Evolutionary conservation across 2,888 invertebrate genomes (phyloP).

Genomic region (Perithous albicinctus): DNA sequence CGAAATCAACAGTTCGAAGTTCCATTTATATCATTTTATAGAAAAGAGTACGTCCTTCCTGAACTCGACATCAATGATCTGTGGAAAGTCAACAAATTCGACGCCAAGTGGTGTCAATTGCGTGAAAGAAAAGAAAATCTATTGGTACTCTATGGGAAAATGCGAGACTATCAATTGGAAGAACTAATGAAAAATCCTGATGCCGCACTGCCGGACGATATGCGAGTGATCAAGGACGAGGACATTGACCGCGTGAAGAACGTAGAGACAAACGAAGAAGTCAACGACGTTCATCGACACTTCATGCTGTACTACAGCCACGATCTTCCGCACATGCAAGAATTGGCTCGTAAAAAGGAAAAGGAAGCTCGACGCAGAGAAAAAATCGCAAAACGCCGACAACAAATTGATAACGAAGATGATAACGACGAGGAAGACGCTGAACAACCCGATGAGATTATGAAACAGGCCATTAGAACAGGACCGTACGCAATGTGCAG

Average conservation of each 20-base stretch:
- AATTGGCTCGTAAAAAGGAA: constrained; percentile 88
- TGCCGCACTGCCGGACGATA: constrained; percentile 92
- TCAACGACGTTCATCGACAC: constrained; percentile 96
- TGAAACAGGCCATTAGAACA: constrained; percentile 93
- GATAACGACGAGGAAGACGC: constrained; percentile 86
- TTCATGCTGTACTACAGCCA: constrained; percentile 95
- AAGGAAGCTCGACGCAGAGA: background rate
- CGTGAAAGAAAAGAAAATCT: constrained; percentile 92
- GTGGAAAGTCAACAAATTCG: constrained; percentile 97
- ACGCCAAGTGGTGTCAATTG: constrained; percentile 97
- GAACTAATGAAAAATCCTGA: constrained; percentile 86
- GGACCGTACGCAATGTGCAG: constrained; percentile 95
- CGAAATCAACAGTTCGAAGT: constrained; percentile 97
- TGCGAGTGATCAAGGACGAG: constrained; percentile 92
- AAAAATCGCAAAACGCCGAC: constrained; percentile 84
- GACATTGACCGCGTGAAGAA: constrained; percentile 91
- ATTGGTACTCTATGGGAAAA: constrained; percentile 92
- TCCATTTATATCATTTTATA: constrained; percentile 98
- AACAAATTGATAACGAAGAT: constrained; percentile 87
- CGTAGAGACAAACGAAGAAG: constrained; percentile 94
- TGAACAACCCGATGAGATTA: constrained; percentile 86
- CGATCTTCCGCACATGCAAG: constrained; percentile 93
- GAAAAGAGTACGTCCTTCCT: constrained; percentile 97
- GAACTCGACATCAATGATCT: constrained; percentile 96
- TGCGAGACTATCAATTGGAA: constrained; percentile 94